These are phyloP conservation scores for Vidua chalybeata DNA, from an alignment of 2,113 vertebrate species.

Conservation along the genomic window DNA sequence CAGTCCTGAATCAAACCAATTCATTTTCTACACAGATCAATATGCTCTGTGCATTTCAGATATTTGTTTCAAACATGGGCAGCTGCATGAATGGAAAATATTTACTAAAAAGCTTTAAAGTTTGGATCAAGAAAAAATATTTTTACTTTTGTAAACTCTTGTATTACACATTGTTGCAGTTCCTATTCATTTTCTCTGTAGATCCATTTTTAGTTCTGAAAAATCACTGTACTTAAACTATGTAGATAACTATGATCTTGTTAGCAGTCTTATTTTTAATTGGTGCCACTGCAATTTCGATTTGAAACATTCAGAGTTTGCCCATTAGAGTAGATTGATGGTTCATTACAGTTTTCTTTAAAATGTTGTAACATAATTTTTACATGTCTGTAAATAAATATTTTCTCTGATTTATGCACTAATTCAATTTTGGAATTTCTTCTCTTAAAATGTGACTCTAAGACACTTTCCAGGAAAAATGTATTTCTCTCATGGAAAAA, in stretches of 20 bases:
- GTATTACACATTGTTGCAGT: background rate
- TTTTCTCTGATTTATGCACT: slow-evolving; percentile 73
- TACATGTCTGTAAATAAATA: slow-evolving; percentile 79
- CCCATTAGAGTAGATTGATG: slow-evolving; percentile 22
- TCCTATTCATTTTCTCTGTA: slow-evolving; percentile 8
- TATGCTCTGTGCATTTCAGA: background rate
- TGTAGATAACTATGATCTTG: slow-evolving; percentile 11
- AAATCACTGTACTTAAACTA: background rate
- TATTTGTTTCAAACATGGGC: slow-evolving; percentile 14
- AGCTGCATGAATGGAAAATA: slow-evolving; percentile 46
- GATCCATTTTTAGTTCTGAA: slow-evolving; percentile 14
- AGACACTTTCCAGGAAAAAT: background rate
- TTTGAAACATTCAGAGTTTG: background rate
- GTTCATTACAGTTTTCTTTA: slow-evolving; percentile 53
- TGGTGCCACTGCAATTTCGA: slow-evolving; percentile 2
- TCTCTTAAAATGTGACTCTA: background rate
- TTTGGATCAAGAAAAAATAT: slow-evolving; percentile 37
- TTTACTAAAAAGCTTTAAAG: slow-evolving; percentile 59
- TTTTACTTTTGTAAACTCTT: slow-evolving; percentile 65
- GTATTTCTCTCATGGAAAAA: background rate
- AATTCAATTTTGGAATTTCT: slow-evolving; percentile 31
- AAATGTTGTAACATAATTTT: slow-evolving; percentile 75
- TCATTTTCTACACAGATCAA: background rate
- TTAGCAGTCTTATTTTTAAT: slow-evolving; percentile 46
- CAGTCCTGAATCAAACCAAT: background rate